These are phyloP conservation scores for Argentina silus DNA, from an alignment of 2,797 vertebrate species.

Conservation along the genomic window DNA sequence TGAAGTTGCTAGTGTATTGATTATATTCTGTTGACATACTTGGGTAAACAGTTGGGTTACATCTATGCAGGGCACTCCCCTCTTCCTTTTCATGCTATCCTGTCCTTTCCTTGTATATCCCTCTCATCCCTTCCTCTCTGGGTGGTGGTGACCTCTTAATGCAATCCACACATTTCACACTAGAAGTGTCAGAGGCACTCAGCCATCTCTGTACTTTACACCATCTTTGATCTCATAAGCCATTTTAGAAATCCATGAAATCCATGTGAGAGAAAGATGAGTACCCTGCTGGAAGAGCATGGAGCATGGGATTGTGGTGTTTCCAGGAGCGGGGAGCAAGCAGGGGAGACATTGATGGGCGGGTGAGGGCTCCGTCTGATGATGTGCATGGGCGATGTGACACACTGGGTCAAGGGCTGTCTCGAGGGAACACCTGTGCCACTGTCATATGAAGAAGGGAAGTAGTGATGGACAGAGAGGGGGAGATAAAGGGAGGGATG, in stretches of 20 bases:
- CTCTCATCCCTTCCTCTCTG: too few species aligned
- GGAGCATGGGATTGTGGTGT: background rate
- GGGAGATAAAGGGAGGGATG: conserved; percentile 1
- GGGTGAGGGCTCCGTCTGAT: conserved; percentile 59
- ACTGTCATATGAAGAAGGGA: conserved; percentile 49
- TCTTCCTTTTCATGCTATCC: background rate
- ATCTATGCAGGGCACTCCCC: too few species aligned
- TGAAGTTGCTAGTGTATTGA: background rate
- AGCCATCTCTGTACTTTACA: background rate
- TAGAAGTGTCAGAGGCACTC: background rate
- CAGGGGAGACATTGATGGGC: conserved; percentile 33
- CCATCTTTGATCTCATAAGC: conserved; percentile 6
- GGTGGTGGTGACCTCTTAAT: background rate
- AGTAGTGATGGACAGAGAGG: conserved; percentile 48
- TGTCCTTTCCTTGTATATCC: too few species aligned
- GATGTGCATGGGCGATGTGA: conserved; percentile 67
- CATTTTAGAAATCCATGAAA: background rate
- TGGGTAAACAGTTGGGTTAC: too few species aligned
- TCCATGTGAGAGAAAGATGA: background rate
- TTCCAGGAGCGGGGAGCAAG: conserved; percentile 36
- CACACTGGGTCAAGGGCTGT: conserved; percentile 39
- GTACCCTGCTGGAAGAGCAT: conserved; percentile 11
- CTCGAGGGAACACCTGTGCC: conserved; percentile 61
- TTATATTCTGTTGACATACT: background rate
- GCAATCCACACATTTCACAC: background rate